Evolutionary conservation across 2,797 vertebrate genomes (phyloP), one percentile per base, ranked within the genome.

Genomic region (Halcyon smyrnensis): DNA sequence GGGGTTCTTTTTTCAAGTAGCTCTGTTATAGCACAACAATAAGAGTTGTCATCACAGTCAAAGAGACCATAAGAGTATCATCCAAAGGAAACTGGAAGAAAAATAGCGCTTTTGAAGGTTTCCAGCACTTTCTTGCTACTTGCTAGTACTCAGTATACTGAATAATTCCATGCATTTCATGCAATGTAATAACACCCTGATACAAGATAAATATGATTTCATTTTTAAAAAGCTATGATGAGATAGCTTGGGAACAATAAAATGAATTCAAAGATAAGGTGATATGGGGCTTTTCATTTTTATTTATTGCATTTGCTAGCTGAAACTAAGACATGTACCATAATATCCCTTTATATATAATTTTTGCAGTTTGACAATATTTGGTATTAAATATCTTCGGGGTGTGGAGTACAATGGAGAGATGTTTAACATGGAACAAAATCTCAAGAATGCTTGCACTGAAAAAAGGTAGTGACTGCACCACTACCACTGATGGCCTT

Each of bases 181-280:
- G n/a, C 25, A 57, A 70, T 94, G 88, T 95, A 92, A 87, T 92
- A 90, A 46, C 51, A 80, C 34, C 15, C 51, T 68, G 65, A 30
- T 87, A 60, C 16, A n/a, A 89, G 39, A 82, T 43, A 62, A 2
- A 2, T 36, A 60, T 75, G 70, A 89, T 84, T 95, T 80, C 34
- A 78, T 81, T 94, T 93, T 91, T 9, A 8, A 77, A 93, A 95
- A 83, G 27, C 18, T 91, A 83, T 89, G 34, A 62, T 16, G 34
- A 94, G 25, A 80, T 17, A 87, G 53, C 41, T 93, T 92, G 78
- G 63, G 71, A 90, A 90, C 48, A 96, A 97, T 96, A 97, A 96
- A 97, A 89, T 62, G 1, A 87, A 88, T 90, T 84, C 20, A 94
- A 84, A 92, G 68, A 94, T n/a, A 36, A 74, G 43, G 37, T 77